A percentile compares a stretch with the other conserved stretches of the same genome.
Evolutionary conservation across 2,797 vertebrate species (phyloP).

Genomic region (Melanotaenia parkinsoni): DNA sequence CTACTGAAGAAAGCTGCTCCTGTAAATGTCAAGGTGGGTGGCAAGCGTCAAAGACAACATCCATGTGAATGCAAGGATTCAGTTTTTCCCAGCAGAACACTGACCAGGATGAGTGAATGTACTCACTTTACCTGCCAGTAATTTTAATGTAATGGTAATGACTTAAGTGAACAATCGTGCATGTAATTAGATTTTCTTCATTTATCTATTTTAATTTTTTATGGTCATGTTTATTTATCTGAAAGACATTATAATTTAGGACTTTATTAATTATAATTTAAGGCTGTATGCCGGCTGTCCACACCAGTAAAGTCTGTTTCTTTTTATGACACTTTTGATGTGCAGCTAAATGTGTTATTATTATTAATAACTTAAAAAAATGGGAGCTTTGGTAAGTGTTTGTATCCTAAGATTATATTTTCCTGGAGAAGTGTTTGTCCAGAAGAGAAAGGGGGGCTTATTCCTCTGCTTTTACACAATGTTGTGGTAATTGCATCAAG

Average conservation of each 20-base stretch:
- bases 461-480: background rate
- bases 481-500: background rate
- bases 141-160: background rate
- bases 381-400: slow-evolving; percentile 30
- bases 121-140: background rate
- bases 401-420: slow-evolving; percentile 44
- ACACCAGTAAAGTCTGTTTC: slow-evolving; percentile 20
- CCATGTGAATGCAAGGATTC: background rate
- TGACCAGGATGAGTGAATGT: background rate
- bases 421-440: slow-evolving; percentile 4
- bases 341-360: slow-evolving; percentile 6
- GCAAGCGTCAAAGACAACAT: background rate
- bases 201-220: background rate
- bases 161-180: background rate
- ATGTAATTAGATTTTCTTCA: background rate
- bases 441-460: slow-evolving; percentile 18
- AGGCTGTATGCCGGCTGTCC: background rate
- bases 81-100: background rate
- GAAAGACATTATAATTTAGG: background rate
- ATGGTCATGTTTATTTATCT: background rate
- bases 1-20: background rate
- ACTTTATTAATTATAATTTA: background rate
- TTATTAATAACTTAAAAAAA: slow-evolving; percentile 46
- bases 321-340: slow-evolving; percentile 21
- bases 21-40: background rate